phyloP scores from a whole-genome alignment of 2,113 vertebrate genomes.

The Tonatia bakeri region DNA sequence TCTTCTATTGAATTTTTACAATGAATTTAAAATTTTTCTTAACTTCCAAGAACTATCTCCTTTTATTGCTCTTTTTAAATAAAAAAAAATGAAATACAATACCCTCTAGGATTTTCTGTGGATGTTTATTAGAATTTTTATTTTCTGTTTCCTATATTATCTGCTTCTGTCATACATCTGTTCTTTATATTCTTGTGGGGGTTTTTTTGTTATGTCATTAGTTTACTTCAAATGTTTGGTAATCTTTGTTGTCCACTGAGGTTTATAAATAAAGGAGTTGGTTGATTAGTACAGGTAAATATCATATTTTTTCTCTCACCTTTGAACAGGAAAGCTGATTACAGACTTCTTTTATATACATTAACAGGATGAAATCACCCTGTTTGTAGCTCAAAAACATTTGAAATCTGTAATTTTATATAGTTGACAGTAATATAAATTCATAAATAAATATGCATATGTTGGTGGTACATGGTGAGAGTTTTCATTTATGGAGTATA shows the following conservation, averaged over 20 bases:
- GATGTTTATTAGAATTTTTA: neutral
- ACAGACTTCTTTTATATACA: neutral
- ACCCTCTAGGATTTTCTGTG: neutral
- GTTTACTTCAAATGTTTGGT: neutral
- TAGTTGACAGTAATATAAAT: neutral
- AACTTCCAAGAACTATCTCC: neutral
- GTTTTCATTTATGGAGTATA: neutral
- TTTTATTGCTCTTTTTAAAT: neutral
- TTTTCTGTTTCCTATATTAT: neutral
- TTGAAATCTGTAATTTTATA: neutral
- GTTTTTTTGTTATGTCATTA: neutral
- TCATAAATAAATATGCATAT: neutral
- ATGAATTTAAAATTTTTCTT: neutral
- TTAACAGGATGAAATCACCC: neutral
- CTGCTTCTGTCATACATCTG: neutral
- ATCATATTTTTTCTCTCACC: neutral
- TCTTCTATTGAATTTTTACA: neutral
- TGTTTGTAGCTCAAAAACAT: neutral
- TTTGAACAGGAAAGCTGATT: neutral
- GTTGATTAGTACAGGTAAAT: neutral
- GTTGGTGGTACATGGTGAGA: neutral
- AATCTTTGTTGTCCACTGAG: neutral
- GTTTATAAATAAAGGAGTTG: neutral
- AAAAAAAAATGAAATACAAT: neutral
- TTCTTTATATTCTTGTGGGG: neutral